Base-by-base conservation (phyloP, 2,888 invertebrate genomes). In the Hypolimnas misippus region DNA sequence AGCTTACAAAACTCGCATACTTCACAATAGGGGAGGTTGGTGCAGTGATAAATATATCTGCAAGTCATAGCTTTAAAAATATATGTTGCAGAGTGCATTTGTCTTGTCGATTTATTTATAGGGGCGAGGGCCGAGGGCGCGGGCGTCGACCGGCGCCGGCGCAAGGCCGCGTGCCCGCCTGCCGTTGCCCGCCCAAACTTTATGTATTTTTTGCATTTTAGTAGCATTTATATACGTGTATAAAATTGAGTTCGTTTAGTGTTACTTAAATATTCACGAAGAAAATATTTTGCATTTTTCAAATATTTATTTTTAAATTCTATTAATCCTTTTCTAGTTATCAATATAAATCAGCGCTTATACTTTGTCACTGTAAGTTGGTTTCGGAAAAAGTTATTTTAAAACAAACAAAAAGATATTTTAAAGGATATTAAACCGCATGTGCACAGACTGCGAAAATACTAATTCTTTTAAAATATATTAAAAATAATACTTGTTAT, bases 71-170 rank as follows among this genome's bases (percentile, higher is more conserved):
- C 74, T 77, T 81, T 80, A 78, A 78, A 78, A 78, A 79, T 78
- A 78, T 78, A 77, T 79, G 73, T 62, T 75, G 73, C 76, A 60
- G 76, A 81, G 82, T 86, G 86, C 86, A 87, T 86, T 77, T 77
- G 76, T 78, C 76, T 82, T 82, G 81, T 77, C 73, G 79, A 80
- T 79, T 78, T 88, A 87, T 87, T 87, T 86, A 86, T 87, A 87
- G 83, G 84, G 82, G 76, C 74, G 80, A 78, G 67, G 72, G 62
- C 57, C 66, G 63, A 46, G 62, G 64, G 70, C 59, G 62, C 73
- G 71, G 69, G 60, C 75, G 75, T 62, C 72, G 75, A 73, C 75
- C 74, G 76, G 68, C 62, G 70, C 77, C 64, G 58, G 57, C 64
- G 66, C 69, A 70, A 69, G 72, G 70, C 70, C 69, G 66, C 46